Conservation (phyloP, 2,113 vertebrate species). For the Brachyhypopomus gauderio region DNA sequence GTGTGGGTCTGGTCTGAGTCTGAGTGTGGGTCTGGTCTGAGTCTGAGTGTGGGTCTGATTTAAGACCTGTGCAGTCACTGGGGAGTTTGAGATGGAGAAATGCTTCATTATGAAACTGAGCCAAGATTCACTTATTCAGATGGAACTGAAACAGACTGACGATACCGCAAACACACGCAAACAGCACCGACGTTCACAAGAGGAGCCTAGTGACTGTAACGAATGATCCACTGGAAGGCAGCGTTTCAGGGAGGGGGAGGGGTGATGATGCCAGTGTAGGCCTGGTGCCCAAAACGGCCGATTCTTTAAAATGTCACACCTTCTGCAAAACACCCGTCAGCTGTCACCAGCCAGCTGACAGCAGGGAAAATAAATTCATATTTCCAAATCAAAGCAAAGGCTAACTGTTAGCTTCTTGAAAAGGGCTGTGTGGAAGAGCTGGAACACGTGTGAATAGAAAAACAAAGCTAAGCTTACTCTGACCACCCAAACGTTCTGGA, state of each 20-base stretch:
- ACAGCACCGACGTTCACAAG: background rate
- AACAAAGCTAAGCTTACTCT: slow-evolving; percentile 69
- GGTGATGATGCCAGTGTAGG: slow-evolving; percentile 44
- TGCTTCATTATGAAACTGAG: background rate
- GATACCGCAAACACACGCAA: background rate
- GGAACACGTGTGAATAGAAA: slow-evolving; percentile 66
- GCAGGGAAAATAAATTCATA: slow-evolving; percentile 59
- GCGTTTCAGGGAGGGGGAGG: background rate
- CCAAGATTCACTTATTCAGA: background rate
- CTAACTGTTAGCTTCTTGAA: slow-evolving; percentile 50
- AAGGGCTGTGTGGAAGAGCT: slow-evolving; percentile 53
- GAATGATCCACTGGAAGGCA: background rate
- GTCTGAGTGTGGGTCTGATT: background rate
- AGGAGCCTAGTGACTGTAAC: background rate
- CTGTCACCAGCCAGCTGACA: slow-evolving; percentile 43
- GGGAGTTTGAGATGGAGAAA: background rate
- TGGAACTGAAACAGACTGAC: background rate
- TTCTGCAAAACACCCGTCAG: slow-evolving; percentile 53
- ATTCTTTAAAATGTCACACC: slow-evolving; percentile 56
- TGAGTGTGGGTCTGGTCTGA: too few species aligned
- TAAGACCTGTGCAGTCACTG: background rate
- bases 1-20: background rate
- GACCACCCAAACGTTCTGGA: slow-evolving; percentile 76
- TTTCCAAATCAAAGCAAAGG: slow-evolving; percentile 64
- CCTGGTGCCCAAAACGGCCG: slow-evolving; percentile 38